These are phyloP conservation scores for Pseudochromis fuscus DNA, from an alignment of 2,797 vertebrate species.

Conservation along the genomic window DNA sequence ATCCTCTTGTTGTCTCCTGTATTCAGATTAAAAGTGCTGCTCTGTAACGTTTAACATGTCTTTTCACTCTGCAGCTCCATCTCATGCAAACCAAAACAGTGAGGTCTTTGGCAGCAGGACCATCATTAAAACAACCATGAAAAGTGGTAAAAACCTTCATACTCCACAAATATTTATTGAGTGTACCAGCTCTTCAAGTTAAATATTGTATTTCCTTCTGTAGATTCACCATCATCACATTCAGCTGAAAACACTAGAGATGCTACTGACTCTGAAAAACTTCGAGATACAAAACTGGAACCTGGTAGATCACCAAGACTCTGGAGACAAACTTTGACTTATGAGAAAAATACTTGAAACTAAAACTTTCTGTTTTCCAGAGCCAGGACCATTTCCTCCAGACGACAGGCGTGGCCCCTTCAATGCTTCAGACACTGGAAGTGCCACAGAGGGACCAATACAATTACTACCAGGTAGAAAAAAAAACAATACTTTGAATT, in stretches of 20 bases:
- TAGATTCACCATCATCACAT: conserved; percentile 35
- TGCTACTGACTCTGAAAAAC: neutral
- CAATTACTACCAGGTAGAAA: too few relatives aligned
- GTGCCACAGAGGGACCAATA: too few relatives aligned
- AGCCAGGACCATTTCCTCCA: conserved; percentile 1
- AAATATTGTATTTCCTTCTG: conserved; percentile 2
- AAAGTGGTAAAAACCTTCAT: conserved; percentile 5
- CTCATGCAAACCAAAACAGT: neutral
- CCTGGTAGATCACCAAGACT: conserved; percentile 24
- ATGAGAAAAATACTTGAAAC: neutral
- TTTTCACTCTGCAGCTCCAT: neutral
- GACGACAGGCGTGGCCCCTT: too few relatives aligned
- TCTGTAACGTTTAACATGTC: neutral
- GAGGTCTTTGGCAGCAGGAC: conserved; percentile 2
- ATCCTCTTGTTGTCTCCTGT: neutral
- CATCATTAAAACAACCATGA: neutral
- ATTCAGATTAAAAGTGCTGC: neutral
- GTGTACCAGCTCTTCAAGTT: neutral
- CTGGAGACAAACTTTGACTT: neutral
- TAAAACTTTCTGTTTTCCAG: conserved; percentile 8
- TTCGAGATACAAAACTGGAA: neutral
- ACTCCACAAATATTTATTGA: neutral
- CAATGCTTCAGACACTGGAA: too few relatives aligned
- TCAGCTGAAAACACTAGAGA: neutral
- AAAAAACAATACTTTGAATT: too few relatives aligned